Percentiles rank a stretch among this genome's conserved stretches.
Evolutionary conservation across 2,113 vertebrate genomes (phyloP).

Genomic region (Ibidorhyncha struthersii): DNA sequence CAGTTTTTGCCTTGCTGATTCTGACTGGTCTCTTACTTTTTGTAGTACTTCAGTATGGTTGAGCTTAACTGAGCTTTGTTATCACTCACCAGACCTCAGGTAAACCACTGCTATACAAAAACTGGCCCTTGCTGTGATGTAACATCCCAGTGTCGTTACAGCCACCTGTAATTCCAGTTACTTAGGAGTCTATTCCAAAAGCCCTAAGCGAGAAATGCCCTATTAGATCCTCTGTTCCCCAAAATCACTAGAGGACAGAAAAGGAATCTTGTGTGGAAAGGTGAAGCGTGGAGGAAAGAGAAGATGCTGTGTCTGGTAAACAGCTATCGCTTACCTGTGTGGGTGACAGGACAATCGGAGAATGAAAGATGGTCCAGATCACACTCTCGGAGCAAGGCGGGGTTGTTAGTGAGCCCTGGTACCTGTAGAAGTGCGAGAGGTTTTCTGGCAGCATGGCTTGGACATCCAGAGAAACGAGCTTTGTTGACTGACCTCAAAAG

Average conservation of each 20-base stretch:
- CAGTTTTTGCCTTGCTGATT: not conserved
- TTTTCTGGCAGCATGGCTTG: conserved; percentile 88
- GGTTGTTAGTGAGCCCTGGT: conserved; percentile 88
- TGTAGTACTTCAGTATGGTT: not conserved
- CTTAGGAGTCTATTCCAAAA: not conserved
- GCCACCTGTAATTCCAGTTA: not conserved
- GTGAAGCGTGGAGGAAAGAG: not conserved
- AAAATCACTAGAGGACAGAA: not conserved
- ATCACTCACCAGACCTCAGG: not conserved
- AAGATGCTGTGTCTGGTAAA: not conserved
- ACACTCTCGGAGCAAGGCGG: conserved; percentile 89
- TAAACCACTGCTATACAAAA: not conserved
- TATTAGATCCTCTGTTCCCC: not conserved
- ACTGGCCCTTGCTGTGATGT: not conserved
- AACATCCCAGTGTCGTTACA: not conserved
- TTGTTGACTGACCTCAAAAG: conserved; percentile 79
- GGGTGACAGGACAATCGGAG: conserved; percentile 82
- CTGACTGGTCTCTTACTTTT: not conserved
- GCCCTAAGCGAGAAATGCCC: fast-evolving
- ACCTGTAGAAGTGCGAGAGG: conserved; percentile 85
- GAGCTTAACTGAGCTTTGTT: not conserved
- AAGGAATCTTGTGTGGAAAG: not conserved
- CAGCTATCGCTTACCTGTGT: conserved; percentile 75
- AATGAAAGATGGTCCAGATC: conserved; percentile 87
- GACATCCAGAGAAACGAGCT: conserved; percentile 76